phyloP scores from a whole-genome alignment of 2,888 invertebrate genomes.

The Cataglyphis rosenhaueri region DNA sequence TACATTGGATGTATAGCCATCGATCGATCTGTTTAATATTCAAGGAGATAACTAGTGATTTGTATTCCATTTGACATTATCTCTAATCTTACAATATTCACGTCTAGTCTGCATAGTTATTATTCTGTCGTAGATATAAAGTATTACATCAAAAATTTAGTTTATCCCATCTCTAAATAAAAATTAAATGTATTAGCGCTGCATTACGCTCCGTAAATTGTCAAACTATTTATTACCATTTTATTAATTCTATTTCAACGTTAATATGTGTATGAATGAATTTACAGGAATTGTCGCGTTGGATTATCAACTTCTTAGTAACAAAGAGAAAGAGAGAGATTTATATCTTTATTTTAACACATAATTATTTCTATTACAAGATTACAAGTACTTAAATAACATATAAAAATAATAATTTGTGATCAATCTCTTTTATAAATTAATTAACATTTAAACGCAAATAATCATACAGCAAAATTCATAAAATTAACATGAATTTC shows the following conservation, averaged over 20 bases:
- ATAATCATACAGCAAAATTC: not conserved
- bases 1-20: not conserved
- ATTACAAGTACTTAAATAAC: not conserved
- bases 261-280: not conserved
- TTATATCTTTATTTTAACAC: not conserved
- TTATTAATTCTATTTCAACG: not conserved
- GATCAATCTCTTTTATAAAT: not conserved
- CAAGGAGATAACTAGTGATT: not conserved
- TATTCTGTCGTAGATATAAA: not conserved
- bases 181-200: not conserved
- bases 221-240: not conserved
- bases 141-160: not conserved
- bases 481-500: not conserved
- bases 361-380: not conserved
- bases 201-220: not conserved
- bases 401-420: not conserved
- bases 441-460: not conserved
- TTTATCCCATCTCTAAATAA: not conserved
- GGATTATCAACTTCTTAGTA: not conserved
- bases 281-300: not conserved
- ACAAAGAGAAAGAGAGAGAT: not conserved
- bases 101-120: not conserved
- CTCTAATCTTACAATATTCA: constrained; percentile 7
- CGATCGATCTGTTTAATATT: constrained; percentile 27
- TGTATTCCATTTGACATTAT: constrained; percentile 11